phyloP scores from a whole-genome alignment of 2,888 invertebrate genomes.

The Ophion obscuratus region DNA sequence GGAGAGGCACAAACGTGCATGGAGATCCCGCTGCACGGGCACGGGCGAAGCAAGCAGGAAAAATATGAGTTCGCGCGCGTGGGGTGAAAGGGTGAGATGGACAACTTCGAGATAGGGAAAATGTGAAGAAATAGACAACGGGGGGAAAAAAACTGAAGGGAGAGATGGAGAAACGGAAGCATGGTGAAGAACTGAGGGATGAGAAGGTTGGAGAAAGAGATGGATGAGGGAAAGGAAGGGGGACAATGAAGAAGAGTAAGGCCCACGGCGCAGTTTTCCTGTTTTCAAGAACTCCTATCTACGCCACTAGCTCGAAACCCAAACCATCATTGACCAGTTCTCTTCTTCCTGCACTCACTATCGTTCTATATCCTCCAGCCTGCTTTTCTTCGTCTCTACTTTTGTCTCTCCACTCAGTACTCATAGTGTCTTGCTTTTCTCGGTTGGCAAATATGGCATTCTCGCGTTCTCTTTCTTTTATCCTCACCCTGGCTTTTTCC shows the following conservation, averaged over 20 bases:
- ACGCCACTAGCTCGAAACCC: constrained; percentile 49
- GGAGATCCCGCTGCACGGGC: constrained; percentile 29
- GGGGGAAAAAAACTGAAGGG: not conserved
- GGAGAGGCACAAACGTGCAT: constrained; percentile 18
- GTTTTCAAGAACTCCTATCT: constrained; percentile 66
- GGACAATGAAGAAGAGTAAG: constrained; percentile 58
- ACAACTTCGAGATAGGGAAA: constrained; percentile 41
- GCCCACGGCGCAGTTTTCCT: constrained; percentile 73
- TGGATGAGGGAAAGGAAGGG: constrained; percentile 40
- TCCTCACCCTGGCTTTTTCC: constrained; percentile 21
- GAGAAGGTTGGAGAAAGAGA: constrained; percentile 15
- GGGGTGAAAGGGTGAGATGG: constrained; percentile 26
- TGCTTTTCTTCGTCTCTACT: constrained; percentile 30
- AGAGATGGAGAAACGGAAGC: constrained; percentile 14
- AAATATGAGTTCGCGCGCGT: constrained; percentile 47
- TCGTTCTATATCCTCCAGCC: constrained; percentile 12
- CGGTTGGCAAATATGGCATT: constrained; percentile 56
- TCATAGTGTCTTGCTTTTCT: constrained; percentile 47
- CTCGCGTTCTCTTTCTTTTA: constrained; percentile 45
- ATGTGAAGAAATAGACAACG: constrained; percentile 52
- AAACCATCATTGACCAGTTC: constrained; percentile 46
- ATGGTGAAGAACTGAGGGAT: constrained; percentile 40
- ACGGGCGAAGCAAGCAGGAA: constrained; percentile 41
- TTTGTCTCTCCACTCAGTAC: constrained; percentile 28
- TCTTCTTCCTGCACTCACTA: constrained; percentile 39